Percentiles rank a stretch among this genome's conserved stretches.
Evolutionary conservation across 2,797 vertebrate genomes (phyloP).

Genomic region (Gymnoscopelus braueri): DNA sequence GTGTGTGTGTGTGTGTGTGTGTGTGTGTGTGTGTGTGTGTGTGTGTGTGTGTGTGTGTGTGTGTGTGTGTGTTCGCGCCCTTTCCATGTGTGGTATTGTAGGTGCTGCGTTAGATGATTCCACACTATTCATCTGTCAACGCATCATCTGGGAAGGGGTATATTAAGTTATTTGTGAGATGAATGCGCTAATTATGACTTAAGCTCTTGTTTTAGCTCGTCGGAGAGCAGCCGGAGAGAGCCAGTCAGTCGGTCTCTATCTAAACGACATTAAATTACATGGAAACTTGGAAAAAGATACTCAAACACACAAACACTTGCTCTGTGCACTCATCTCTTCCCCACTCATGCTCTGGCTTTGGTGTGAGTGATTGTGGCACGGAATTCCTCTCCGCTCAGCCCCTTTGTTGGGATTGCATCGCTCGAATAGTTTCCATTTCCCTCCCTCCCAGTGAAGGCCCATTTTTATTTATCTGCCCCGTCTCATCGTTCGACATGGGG

Average conservation of each 20-base stretch:
- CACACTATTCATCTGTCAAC: conserved; percentile 64
- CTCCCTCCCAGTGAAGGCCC: conserved; percentile 25
- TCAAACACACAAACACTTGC: conserved; percentile 47
- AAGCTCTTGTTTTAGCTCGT: conserved; percentile 35
- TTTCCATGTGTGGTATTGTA: conserved; percentile 43
- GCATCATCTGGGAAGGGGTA: conserved; percentile 58
- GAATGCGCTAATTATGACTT: conserved; percentile 60
- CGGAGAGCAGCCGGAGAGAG: conserved; percentile 47
- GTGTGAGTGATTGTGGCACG: conserved; percentile 71
- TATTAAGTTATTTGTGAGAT: conserved; percentile 64
- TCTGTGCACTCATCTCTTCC: conserved; percentile 26
- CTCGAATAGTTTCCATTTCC: conserved; percentile 73
- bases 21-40: neutral
- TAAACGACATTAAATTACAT: conserved; percentile 71
- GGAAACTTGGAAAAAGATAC: conserved; percentile 60
- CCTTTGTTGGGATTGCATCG: conserved; percentile 78
- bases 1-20: conserved; percentile 1
- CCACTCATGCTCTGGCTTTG: conserved; percentile 31
- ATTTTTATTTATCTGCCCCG: conserved; percentile 70
- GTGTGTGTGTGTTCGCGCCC: neutral
- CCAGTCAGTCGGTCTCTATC: conserved; percentile 62
- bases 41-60: neutral
- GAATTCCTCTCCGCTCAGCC: conserved; percentile 70
- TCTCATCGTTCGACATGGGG: conserved; percentile 60
- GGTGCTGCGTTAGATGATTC: conserved; percentile 27